Conservation (phyloP, 2,888 invertebrate species). For the Hyposoter dolosus region DNA sequence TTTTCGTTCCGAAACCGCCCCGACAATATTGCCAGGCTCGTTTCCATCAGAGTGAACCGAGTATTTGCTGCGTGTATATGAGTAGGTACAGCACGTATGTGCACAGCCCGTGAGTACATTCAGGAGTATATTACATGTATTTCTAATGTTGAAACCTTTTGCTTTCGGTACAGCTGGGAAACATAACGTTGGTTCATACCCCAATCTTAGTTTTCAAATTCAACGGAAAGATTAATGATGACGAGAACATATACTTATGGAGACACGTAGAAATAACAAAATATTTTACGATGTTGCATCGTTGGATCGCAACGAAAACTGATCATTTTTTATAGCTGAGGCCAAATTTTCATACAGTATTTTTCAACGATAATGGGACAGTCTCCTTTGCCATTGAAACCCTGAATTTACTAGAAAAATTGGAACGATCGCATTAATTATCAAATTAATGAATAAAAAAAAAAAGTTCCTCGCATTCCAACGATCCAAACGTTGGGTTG, state of each 20-base stretch:
- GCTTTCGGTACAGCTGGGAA: neutral
- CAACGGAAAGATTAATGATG: neutral
- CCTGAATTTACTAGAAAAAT: no score
- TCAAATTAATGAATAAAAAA: no score
- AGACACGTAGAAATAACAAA: neutral
- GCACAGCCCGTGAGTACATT: conserved; percentile 1
- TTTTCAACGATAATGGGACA: no score
- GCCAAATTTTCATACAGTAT: no score
- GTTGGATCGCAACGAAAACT: no score
- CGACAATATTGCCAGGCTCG: conserved; percentile 59
- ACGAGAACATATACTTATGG: neutral
- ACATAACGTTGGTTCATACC: neutral
- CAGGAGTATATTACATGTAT: conserved; percentile 20
- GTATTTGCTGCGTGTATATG: conserved; percentile 30
- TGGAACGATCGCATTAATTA: no score
- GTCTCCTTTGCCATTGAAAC: no score
- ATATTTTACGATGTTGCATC: no score
- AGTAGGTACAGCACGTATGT: neutral
- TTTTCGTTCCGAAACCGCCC: conserved; percentile 50
- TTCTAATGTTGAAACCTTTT: neutral
- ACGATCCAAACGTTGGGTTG: no score
- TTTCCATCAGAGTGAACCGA: conserved; percentile 60
- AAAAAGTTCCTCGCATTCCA: no score
- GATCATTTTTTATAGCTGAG: no score
- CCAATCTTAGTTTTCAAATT: neutral